A percentile compares a stretch with the other conserved stretches of the same genome.
Evolutionary conservation across 2,797 vertebrate genomes (phyloP).

Genomic region (Rhabdomys pumilio): DNA sequence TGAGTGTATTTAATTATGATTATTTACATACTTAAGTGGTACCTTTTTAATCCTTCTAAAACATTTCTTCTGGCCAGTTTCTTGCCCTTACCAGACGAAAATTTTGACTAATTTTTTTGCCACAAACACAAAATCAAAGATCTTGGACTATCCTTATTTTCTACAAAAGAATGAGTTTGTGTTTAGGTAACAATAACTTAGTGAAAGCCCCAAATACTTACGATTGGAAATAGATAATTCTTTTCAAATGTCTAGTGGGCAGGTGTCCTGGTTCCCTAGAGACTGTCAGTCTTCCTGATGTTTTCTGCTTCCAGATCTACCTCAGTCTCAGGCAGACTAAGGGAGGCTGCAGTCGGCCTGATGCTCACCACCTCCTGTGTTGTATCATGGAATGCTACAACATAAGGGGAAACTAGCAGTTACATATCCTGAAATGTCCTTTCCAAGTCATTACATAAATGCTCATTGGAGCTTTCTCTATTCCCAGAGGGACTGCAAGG

Average conservation of each 20-base stretch:
- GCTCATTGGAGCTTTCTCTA: constrained; percentile 4
- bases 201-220: not conserved
- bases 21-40: not conserved
- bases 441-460: not conserved
- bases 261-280: not conserved
- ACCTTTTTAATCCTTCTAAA: not conserved
- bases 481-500: not conserved
- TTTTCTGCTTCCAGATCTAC: not conserved
- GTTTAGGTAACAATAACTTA: not conserved
- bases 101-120: not conserved
- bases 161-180: not conserved
- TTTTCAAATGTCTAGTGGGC: not conserved
- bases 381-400: not conserved
- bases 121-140: not conserved
- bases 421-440: not conserved
- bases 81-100: not conserved
- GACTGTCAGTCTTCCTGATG: not conserved
- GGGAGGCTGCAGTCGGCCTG: not conserved
- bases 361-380: not conserved
- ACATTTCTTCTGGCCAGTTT: not conserved
- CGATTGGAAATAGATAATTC: constrained; percentile 4
- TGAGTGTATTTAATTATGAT: not conserved
- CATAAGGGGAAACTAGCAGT: not conserved
- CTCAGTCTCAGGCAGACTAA: not conserved
- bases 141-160: constrained; percentile 2